Evolutionary conservation across 30 jellyfish, hydroid and myxozoan species (phyloP), one percentile per base, ranked within the genome.

Genomic region (Aurelia aurita): DNA sequence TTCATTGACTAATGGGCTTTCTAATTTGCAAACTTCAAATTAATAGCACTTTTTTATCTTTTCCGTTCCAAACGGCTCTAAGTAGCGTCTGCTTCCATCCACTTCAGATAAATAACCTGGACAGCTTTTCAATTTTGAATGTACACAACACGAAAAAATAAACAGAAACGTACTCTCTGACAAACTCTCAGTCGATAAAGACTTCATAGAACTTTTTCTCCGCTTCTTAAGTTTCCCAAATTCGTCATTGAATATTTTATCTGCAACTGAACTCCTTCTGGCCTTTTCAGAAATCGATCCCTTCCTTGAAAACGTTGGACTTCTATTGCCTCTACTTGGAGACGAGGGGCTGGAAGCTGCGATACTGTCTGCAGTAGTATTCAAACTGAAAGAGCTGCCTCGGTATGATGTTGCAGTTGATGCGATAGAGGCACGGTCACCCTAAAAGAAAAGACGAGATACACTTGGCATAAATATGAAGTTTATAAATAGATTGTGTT

Each of bases 251-350:
- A 91, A 91, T 20, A 84, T 76, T 22, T 80, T 72, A 71, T 91
- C 98, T 16, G 98, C 98, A 25, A 77, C 81, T 51, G 90, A 79
- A 35, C 98, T 91, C 46, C 98, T 69, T 44, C 95, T 18, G 57
- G 66, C 67, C 46, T 85, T 85, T 51, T 85, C 89, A 27, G 89
- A 85, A 35, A 79, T 70, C 51, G 90, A 84, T 2, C 89, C 86
- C 59, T 74, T 61, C 26, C 96, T 43, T 6, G 91, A 79, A 0
- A 60, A 25, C 1, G 87, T 31, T 0, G 94, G 94, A 54, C 97
- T 89, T 16, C 72, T 58, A 79, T 55, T 64, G 44, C 87, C 88
- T 14, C 68, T 29, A 15, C 61, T 35, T 3, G 85, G 84, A 21
- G 91, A 61, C 34, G 79, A 14, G 28, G 89, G 63, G 25, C 84